Evolutionary conservation across 2,113 vertebrate species (phyloP).

Genomic region (Pollimyrus isidori): DNA sequence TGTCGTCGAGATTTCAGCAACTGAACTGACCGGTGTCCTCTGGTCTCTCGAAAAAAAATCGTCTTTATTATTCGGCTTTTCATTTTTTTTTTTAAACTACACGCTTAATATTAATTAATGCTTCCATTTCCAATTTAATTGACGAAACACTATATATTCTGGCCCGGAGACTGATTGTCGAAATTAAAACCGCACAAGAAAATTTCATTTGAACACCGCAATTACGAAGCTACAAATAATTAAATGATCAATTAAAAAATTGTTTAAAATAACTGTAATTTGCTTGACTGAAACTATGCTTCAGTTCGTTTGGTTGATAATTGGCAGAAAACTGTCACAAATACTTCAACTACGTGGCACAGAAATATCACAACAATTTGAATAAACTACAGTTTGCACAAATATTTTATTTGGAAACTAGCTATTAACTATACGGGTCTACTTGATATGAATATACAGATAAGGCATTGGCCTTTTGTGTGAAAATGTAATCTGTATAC

Average conservation of each 20-base stretch:
- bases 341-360: background rate
- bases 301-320: background rate
- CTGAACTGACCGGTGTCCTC: background rate
- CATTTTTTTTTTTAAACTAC: background rate
- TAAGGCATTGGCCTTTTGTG: too few relatives aligned
- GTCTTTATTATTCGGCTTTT: background rate
- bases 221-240: background rate
- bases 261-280: background rate
- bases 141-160: background rate
- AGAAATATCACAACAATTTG: background rate
- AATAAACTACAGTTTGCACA: background rate
- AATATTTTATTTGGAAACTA: background rate
- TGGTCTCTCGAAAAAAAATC: background rate
- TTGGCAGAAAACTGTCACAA: background rate
- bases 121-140: background rate
- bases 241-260: background rate
- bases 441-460: background rate
- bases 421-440: background rate
- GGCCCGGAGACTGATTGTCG: background rate
- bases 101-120: background rate
- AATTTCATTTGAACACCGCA: background rate
- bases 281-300: background rate
- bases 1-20: background rate
- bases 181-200: background rate
- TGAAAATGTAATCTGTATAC: too few relatives aligned